phyloP scores from a whole-genome alignment of 2,113 vertebrate genomes.

The Tachycineta bicolor region DNA sequence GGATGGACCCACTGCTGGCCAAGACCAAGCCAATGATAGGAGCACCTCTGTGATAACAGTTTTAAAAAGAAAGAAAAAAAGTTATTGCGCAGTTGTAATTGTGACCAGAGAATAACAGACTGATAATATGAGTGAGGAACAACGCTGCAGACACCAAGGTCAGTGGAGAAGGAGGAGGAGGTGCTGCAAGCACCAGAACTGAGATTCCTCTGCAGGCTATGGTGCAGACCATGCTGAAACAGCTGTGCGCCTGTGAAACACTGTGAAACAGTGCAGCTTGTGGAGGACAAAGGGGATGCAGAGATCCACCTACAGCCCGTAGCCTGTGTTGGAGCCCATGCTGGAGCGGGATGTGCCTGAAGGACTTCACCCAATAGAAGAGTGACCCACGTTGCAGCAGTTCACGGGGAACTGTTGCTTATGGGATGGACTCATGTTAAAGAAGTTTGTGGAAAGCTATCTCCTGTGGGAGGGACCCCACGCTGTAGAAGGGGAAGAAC shows the following conservation, averaged over 20 bases:
- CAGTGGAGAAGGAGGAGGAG: neutral
- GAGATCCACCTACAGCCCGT: neutral
- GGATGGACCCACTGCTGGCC: neutral
- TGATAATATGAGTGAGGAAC: neutral
- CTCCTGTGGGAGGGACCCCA: neutral
- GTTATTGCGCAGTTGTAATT: neutral
- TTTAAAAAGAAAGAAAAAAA: neutral
- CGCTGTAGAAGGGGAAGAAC: neutral
- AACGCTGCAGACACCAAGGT: neutral
- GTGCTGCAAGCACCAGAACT: neutral
- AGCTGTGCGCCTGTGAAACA: neutral
- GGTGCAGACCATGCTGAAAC: neutral
- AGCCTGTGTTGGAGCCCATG: neutral
- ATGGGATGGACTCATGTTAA: neutral
- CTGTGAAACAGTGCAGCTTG: neutral
- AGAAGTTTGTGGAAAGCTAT: neutral
- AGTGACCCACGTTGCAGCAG: neutral
- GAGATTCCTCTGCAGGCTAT: neutral
- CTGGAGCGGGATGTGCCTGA: neutral
- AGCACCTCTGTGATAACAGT: neutral
- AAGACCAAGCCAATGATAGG: neutral
- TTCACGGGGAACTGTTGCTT: neutral
- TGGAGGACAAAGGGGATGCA: neutral
- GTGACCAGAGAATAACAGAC: rapidly evolving
- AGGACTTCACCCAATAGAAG: neutral